These are phyloP conservation scores for Acronicta psi DNA, from an alignment of 2,888 invertebrate species.

Conservation along the genomic window DNA sequence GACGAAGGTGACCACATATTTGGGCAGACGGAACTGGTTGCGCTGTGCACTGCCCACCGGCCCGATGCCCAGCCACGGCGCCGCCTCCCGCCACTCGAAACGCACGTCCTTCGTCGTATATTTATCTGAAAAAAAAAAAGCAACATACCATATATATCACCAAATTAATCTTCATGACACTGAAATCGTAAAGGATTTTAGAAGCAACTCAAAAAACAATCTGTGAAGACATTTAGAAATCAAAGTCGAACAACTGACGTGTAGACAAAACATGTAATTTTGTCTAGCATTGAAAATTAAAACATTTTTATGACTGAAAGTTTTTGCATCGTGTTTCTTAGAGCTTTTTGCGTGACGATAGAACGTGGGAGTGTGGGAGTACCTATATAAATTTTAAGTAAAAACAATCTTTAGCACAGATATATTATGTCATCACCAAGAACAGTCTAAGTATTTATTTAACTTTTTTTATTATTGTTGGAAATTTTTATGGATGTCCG, in stretches of 20 bases:
- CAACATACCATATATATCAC: slow-evolving; percentile 12
- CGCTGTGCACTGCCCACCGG: slow-evolving; percentile 84
- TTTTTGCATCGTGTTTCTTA: slow-evolving; percentile 24
- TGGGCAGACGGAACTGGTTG: slow-evolving; percentile 89
- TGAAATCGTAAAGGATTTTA: slow-evolving; percentile 31
- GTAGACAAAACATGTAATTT: slow-evolving; percentile 61
- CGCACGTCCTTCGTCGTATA: slow-evolving; percentile 89
- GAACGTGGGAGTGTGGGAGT: slow-evolving; percentile 19
- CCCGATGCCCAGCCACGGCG: slow-evolving; percentile 84
- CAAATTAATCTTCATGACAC: slow-evolving; percentile 22
- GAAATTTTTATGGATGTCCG: too few relatives aligned
- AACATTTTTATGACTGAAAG: slow-evolving; percentile 41
- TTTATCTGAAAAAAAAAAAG: slow-evolving; percentile 77
- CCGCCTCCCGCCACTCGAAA: slow-evolving; percentile 90
- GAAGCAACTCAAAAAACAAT: slow-evolving; percentile 18
- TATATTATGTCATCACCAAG: neutral
- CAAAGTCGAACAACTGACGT: slow-evolving; percentile 51
- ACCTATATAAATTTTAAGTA: slow-evolving; percentile 7
- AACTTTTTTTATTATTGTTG: too few relatives aligned
- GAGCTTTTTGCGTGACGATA: slow-evolving; percentile 26
- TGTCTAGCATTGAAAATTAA: slow-evolving; percentile 42
- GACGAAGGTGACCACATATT: slow-evolving; percentile 90
- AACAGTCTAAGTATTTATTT: too few relatives aligned
- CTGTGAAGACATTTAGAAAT: slow-evolving; percentile 41
- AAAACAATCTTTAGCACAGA: neutral